Evolutionary conservation across 2,888 invertebrate genomes (phyloP).

Genomic region (Selenia dentaria): DNA sequence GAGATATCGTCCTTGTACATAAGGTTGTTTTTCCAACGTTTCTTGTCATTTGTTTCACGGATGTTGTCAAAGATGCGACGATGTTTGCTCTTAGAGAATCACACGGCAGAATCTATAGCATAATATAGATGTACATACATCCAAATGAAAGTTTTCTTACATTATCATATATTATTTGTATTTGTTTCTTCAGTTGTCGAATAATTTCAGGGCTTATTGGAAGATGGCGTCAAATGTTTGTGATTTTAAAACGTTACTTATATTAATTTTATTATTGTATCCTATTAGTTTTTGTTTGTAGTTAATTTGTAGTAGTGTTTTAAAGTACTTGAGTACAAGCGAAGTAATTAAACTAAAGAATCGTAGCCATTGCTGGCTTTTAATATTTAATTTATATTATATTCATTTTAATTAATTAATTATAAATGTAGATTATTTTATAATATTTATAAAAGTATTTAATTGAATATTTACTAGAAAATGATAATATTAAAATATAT

Average conservation of each 20-base stretch:
- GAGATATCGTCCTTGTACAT: no score
- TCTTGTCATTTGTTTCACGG: no score
- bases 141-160: no score
- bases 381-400: constrained; percentile 3
- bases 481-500: constrained; percentile 5
- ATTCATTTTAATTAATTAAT: neutral
- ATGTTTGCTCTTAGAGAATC: no score
- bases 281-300: constrained; percentile 28
- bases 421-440: no score
- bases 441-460: no score
- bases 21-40: no score
- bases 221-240: constrained; percentile 22
- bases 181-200: constrained; percentile 4
- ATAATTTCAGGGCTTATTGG: constrained; percentile 4
- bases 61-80: no score
- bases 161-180: no score
- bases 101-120: no score
- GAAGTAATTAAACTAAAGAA: constrained; percentile 9
- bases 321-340: neutral
- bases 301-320: constrained; percentile 10
- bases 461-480: constrained; percentile 4
- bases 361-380: constrained; percentile 6
- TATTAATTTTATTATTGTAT: constrained; percentile 13
- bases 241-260: constrained; percentile 31
- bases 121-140: no score